phyloP scores from a whole-genome alignment of 2,888 invertebrate species.

The Cancer borealis region DNA sequence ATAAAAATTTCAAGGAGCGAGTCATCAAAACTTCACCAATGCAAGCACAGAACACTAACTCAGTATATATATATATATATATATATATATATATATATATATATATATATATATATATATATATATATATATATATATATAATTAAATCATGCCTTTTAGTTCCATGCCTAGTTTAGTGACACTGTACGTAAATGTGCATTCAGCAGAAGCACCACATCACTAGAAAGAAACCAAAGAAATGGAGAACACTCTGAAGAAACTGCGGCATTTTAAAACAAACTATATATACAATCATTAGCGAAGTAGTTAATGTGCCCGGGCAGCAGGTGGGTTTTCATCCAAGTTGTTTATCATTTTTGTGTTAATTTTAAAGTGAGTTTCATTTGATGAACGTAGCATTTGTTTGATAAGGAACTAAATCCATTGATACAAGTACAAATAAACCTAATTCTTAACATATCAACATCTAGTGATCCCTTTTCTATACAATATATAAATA shows the following conservation, averaged over 20 bases:
- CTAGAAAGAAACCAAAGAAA: neutral
- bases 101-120: neutral
- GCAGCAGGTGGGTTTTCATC: neutral
- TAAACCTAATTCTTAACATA: neutral
- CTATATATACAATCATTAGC: neutral
- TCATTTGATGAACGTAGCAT: neutral
- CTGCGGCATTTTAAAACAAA: neutral
- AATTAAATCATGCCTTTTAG: neutral
- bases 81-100: neutral
- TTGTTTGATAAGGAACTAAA: neutral
- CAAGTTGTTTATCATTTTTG: neutral
- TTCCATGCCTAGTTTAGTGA: neutral
- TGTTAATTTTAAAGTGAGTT: neutral
- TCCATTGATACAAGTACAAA: neutral
- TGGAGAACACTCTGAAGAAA: neutral
- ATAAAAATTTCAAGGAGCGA: neutral
- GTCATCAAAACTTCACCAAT: neutral
- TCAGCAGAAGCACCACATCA: conserved; percentile 7
- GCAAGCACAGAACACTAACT: neutral
- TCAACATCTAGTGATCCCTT: neutral
- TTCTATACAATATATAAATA: neutral
- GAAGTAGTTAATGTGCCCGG: neutral
- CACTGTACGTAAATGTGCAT: neutral
- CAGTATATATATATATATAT: neutral
- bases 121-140: neutral